Conservation (phyloP, 2,113 vertebrate species). For the Plecotus auritus region DNA sequence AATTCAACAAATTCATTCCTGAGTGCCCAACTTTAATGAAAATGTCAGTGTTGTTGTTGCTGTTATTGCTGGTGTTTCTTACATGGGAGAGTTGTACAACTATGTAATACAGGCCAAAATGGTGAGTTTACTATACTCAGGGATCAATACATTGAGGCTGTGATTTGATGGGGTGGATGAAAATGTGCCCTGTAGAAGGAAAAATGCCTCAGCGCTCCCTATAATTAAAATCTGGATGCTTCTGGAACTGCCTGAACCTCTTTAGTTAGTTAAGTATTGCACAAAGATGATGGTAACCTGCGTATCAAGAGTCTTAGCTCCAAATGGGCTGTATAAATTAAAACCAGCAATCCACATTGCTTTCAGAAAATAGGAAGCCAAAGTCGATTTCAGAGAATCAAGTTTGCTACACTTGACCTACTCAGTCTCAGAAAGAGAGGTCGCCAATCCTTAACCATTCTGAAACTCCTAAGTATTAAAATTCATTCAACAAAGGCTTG, state of each 20-base stretch:
- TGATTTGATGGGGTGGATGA: neutral
- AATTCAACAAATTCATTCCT: constrained; percentile 32
- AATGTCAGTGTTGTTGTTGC: neutral
- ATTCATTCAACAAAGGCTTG: neutral
- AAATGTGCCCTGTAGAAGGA: neutral
- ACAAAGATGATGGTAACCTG: neutral
- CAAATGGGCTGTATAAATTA: neutral
- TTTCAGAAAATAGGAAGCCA: neutral
- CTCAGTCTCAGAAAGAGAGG: neutral
- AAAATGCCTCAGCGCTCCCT: neutral
- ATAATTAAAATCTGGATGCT: neutral
- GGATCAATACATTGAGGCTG: neutral
- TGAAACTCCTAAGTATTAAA: neutral
- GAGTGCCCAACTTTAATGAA: constrained; percentile 23
- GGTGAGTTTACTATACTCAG: neutral
- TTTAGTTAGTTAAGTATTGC: neutral
- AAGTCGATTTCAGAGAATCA: neutral
- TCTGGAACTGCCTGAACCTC: neutral
- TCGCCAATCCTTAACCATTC: neutral
- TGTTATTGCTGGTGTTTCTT: neutral
- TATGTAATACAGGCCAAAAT: neutral
- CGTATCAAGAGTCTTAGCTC: neutral
- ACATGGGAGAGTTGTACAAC: neutral
- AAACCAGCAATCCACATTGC: neutral
- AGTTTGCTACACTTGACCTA: neutral